A percentile compares a stretch with the other conserved stretches of the same genome.
These are phyloP conservation scores for Cisticola juncidis DNA, from an alignment of 2,113 vertebrate genomes.

Conservation along the genomic window DNA sequence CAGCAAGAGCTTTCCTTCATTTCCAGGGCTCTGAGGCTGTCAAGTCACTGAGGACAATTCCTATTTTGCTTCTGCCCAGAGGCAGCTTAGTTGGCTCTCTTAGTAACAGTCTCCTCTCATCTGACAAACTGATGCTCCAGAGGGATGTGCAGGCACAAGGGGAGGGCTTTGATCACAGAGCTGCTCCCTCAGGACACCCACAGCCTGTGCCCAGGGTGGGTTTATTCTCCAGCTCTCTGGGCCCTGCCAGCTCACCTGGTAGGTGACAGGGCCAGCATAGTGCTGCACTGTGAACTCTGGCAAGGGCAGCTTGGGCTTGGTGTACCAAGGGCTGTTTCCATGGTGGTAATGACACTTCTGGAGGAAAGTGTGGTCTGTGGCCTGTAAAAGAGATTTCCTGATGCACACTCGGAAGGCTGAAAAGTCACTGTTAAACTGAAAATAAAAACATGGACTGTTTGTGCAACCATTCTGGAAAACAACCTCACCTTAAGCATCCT, in stretches of 20 bases:
- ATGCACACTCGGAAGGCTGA: neutral
- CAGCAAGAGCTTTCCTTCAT: neutral
- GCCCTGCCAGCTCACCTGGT: conserved; percentile 78
- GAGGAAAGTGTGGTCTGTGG: conserved; percentile 94
- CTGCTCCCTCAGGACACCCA: neutral
- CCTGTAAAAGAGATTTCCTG: conserved; percentile 66
- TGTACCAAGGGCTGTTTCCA: conserved; percentile 78
- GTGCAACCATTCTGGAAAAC: neutral
- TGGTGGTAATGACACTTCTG: conserved; percentile 96
- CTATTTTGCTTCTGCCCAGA: neutral
- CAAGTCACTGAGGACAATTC: neutral
- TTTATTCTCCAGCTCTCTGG: neutral
- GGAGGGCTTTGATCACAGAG: neutral
- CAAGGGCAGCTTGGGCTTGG: conserved; percentile 87
- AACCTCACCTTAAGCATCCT: neutral
- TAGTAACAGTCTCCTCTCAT: neutral
- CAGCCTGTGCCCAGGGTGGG: neutral
- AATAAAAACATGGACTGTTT: neutral
- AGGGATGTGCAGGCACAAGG: neutral
- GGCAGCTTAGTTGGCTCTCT: neutral
- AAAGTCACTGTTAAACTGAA: neutral
- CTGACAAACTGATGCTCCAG: neutral
- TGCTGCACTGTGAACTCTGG: conserved; percentile 91
- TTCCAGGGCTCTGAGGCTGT: neutral
- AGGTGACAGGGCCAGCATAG: conserved; percentile 88